These are phyloP conservation scores for Rattus rattus DNA, from an alignment of 2,113 vertebrate species.

Conservation along the genomic window DNA sequence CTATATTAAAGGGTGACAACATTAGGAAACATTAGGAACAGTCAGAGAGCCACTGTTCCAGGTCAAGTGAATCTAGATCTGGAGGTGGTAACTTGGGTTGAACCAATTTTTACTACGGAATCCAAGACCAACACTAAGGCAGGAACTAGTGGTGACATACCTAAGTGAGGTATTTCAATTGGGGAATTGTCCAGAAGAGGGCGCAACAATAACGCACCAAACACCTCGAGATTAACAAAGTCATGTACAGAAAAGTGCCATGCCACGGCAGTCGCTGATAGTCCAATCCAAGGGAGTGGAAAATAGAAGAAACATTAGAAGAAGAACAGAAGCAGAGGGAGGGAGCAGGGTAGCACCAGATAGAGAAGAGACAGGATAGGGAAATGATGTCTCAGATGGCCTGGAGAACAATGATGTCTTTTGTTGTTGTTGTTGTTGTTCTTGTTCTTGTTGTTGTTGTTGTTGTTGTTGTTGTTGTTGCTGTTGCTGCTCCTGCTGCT, in stretches of 20 bases:
- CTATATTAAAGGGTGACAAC: not conserved
- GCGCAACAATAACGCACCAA: not conserved
- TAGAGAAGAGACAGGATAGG: not conserved
- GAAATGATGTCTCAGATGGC: not conserved
- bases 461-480: too few relatives aligned
- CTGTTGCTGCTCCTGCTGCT: too few relatives aligned
- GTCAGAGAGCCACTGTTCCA: not conserved
- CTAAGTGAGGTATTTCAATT: not conserved
- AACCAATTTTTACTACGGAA: not conserved
- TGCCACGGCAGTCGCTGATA: not conserved
- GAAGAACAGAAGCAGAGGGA: not conserved
- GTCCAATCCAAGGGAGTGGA: not conserved
- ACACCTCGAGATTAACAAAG: conserved; percentile 1
- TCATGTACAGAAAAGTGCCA: not conserved
- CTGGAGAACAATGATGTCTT: not conserved
- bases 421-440: not conserved
- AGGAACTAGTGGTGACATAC: not conserved
- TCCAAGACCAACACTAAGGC: not conserved
- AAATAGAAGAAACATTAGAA: not conserved
- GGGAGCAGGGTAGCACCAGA: not conserved
- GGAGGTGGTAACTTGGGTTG: not conserved
- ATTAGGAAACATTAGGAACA: not conserved
- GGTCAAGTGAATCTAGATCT: not conserved
- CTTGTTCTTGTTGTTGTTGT: not conserved
- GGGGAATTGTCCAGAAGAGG: not conserved